Percentiles rank a stretch among this genome's conserved stretches.
Conservation (phyloP, 1,140 invertebrate genomes). For the Drosophila melanica region DNA sequence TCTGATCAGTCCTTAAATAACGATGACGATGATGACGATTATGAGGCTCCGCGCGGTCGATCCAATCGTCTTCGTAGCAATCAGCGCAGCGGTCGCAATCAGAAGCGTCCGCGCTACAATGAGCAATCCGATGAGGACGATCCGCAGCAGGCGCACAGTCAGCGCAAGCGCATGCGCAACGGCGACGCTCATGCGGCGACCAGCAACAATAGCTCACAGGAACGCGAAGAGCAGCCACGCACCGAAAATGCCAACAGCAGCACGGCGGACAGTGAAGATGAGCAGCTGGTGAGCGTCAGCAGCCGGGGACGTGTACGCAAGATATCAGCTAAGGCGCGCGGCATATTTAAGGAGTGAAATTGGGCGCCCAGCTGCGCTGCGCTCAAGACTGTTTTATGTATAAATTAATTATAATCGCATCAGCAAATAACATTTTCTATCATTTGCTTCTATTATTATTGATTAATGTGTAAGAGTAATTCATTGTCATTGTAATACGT, state of each 20-base stretch:
- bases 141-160: slow-evolving; percentile 52
- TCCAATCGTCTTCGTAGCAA: slow-evolving; percentile 40
- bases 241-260: slow-evolving; percentile 50
- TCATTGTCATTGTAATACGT: slow-evolving; percentile 58
- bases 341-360: slow-evolving; percentile 86
- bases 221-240: slow-evolving; percentile 15
- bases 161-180: slow-evolving; percentile 54
- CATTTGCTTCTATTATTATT: slow-evolving; percentile 70
- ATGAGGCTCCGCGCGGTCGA: slow-evolving; percentile 54
- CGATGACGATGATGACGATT: slow-evolving; percentile 75
- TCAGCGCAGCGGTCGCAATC: slow-evolving; percentile 75
- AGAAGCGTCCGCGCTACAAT: slow-evolving; percentile 86
- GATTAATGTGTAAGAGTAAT: slow-evolving; percentile 78
- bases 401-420: slow-evolving; percentile 60
- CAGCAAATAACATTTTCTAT: slow-evolving; percentile 39
- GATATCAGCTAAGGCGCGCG: slow-evolving; percentile 90
- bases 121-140: slow-evolving; percentile 87
- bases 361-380: slow-evolving; percentile 40
- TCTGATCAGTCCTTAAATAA: slow-evolving; percentile 65
- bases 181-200: slow-evolving; percentile 42
- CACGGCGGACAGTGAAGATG: slow-evolving; percentile 83
- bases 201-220: slow-evolving; percentile 46
- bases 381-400: slow-evolving; percentile 77
- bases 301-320: slow-evolving; percentile 93
- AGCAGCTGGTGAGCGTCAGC: slow-evolving; percentile 88